Evolutionary conservation across 2,888 invertebrate species (phyloP), one percentile per base, ranked within the genome.

Genomic region (Sinodicranocentrus sp.): DNA sequence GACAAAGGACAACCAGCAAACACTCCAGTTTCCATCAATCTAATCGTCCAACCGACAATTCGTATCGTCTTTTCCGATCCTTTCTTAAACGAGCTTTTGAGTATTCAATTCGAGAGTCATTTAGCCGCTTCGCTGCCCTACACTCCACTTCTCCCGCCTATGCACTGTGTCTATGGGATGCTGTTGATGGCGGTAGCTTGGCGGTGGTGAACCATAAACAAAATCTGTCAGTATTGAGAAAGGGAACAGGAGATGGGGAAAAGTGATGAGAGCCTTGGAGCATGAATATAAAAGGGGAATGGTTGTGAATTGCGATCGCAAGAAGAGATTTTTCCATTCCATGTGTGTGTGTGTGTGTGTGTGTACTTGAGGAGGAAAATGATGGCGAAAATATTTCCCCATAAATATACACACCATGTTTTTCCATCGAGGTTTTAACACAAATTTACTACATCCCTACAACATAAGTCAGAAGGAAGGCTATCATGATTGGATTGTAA

Each of bases 101-200:
- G 73, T 67, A 80, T 73, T 80, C 67, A 67, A 68, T 73, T 68
- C 73, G 57, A 67, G 65, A 73, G 80, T 80, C 80, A 72, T 80
- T 80, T 80, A 80, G 57, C 65, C 80, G 68, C 52, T 71, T 70
- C 44, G 73, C 43, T 59, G 84, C 43, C 63, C 70, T 33, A 33
- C 33, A 33, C n/a, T 67, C 67, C 57, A 39, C 61, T 2, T 28
- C 65, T 10, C 15, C n/a, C 43, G 19, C 43, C 17, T 43, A 67
- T n/a, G n/a, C 25, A 15, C 10, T 17, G 17, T 28, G 5, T 2
- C n/a, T n/a, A n/a, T n/a, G 33, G 33, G 33, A n/a, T n/a, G n/a
- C n/a, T n/a, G n/a, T n/a, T n/a, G n/a, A n/a, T n/a, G n/a, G 52
- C 28, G 48, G 67, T 67, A n/a, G 26, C 33, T 10, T 23, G 59